Evolutionary conservation across 2,113 vertebrate genomes (phyloP).

Genomic region (Hippocampus zosterae): DNA sequence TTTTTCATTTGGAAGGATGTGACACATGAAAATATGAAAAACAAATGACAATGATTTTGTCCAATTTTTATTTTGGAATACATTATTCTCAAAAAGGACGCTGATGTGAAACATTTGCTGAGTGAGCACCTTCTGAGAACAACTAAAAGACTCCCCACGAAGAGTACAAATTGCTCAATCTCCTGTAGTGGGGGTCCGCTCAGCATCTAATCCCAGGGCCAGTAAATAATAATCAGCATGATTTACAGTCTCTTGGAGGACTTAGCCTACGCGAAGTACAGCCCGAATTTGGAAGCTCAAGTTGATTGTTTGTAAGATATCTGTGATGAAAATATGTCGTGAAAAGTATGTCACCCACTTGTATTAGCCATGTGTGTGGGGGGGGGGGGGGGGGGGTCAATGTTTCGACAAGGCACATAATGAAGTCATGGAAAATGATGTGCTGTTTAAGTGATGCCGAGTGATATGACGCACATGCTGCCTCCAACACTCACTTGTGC

Average conservation of each 20-base stretch:
- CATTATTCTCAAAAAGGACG: neutral
- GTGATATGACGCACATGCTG: conserved; percentile 27
- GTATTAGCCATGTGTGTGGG: conserved; percentile 19
- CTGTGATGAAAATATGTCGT: conserved; percentile 9
- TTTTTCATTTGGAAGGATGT: no score
- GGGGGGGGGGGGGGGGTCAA: neutral
- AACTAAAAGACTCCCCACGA: conserved; percentile 22
- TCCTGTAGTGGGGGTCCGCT: conserved; percentile 56
- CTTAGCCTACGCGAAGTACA: neutral
- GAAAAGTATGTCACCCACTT: conserved; percentile 37
- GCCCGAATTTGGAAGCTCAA: neutral
- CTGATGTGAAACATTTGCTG: neutral
- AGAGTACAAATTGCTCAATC: conserved; percentile 48
- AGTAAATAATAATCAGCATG: neutral
- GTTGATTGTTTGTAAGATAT: neutral
- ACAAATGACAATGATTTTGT: no score
- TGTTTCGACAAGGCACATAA: conserved; percentile 41
- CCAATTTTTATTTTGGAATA: no score
- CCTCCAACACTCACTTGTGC: neutral
- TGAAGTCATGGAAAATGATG: conserved; percentile 31
- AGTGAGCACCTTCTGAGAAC: neutral
- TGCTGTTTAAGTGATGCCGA: conserved; percentile 33
- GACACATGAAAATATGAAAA: no score
- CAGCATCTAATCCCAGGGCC: neutral
- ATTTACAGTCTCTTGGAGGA: neutral